phyloP scores from a whole-genome alignment of 2,113 vertebrate genomes.

The Callionymus lyra region DNA sequence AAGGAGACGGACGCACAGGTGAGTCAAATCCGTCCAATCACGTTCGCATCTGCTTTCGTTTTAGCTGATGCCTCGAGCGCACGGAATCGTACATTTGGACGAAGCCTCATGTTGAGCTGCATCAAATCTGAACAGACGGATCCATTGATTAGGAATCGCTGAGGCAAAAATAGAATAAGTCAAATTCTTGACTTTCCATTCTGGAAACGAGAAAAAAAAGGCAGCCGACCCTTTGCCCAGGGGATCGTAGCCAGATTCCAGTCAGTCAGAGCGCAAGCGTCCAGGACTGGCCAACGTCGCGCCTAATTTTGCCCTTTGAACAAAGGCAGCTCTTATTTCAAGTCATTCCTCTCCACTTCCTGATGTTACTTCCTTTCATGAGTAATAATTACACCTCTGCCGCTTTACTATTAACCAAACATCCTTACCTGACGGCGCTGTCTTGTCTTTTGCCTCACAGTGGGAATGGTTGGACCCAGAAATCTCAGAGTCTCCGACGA shows the following conservation, averaged over 20 bases:
- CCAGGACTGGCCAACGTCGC: constrained; percentile 8
- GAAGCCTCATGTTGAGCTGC: not conserved
- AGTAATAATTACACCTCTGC: constrained; percentile 8
- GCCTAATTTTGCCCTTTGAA: constrained; percentile 23
- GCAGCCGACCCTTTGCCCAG: constrained; percentile 22
- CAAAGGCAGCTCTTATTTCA: constrained; percentile 12
- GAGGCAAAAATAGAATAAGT: constrained; percentile 16
- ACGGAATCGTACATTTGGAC: not conserved
- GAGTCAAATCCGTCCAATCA: fast-evolving
- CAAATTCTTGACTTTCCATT: constrained; percentile 17
- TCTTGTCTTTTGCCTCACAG: constrained; percentile 55
- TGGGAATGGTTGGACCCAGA: constrained; percentile 83
- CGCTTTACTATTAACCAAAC: not conserved
- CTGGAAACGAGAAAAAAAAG: constrained; percentile 19
- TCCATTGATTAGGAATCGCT: constrained; percentile 23
- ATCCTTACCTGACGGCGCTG: constrained; percentile 6
- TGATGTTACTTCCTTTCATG: constrained; percentile 13
- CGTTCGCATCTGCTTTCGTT: not conserved
- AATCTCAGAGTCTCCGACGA: constrained; percentile 94
- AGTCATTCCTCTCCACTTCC: not conserved
- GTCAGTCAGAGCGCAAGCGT: constrained; percentile 14
- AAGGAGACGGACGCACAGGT: constrained; percentile 88
- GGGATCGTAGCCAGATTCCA: constrained; percentile 25
- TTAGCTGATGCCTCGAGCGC: not conserved
- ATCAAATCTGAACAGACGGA: constrained; percentile 15